Evolutionary conservation across 1,140 invertebrate genomes (phyloP), one percentile per base, ranked within the genome.

Genomic region (Dendroctonus valens): DNA sequence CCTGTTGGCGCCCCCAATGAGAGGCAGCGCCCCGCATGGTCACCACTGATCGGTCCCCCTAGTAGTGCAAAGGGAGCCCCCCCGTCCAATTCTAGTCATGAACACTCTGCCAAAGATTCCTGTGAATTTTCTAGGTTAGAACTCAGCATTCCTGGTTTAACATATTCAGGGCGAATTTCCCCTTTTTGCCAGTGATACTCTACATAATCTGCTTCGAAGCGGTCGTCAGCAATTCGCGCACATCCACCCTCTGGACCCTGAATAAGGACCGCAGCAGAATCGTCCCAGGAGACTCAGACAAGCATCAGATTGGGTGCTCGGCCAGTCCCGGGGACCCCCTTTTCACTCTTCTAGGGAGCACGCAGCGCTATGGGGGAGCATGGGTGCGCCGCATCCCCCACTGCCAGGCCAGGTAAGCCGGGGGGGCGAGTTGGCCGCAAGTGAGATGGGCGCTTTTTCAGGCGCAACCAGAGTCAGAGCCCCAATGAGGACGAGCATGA

Each of bases 221-320:
- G 73, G 82, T 89, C 66, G 81, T 84, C 67, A 89, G 83, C 69
- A 89, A 89, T 78, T 89, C 89, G 41, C 82, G 86, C 67, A 88
- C 87, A 44, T 89, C 87, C 48, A 87, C 86, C 58, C 80, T 90
- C 74, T 90, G 89, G 89, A 88, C 86, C 80, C 78, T 91, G 60
- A 88, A 87, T 76, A 72, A 80, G 49, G 86, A 89, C 72, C 83
- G 86, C 76, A 86, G 84, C 41, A 86, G 86, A 81, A 87, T 90
- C 67, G 81, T 87, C 63, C 84, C 85, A 70, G 85, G 80, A 41
- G 82, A 26, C 1, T 3, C 51, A 48, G 57, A 53, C 39, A n/a
- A n/a, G n/a, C n/a, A n/a, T n/a, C 50, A 7, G 8, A 52, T 5
- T 58, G 52, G 57, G 12, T 37, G 41, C 11, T 15, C 9, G 5